Evolutionary conservation across 2,113 vertebrate genomes (phyloP), one percentile per base, ranked within the genome.

Genomic region (Haemorhous mexicanus): DNA sequence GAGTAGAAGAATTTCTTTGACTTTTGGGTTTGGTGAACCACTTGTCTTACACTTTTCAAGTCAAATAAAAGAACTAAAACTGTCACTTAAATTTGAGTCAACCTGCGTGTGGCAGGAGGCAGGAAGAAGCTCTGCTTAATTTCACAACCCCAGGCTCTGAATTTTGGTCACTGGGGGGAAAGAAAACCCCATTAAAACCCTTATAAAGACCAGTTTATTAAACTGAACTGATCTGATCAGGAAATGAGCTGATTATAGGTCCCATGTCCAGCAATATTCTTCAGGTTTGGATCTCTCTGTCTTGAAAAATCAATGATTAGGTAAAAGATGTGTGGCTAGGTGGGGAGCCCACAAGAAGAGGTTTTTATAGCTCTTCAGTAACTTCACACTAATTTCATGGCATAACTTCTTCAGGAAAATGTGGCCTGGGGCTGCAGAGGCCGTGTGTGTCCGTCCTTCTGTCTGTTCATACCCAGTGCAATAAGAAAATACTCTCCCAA

Each of bases 401-500:
- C 18, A 4, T 16, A 16, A 41, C 5, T 73, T 37, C 16, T 16
- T 24, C 15, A 46, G 59, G 26, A 41, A 23, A 0, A 21, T 0
- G 13, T 1, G 5, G 1, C 22, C 30, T 12, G 63, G 12, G 23
- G 11, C 30, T 44, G 2, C 68, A 16, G 80, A 21, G 33, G 13
- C 37, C 3, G 1, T 5, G 17, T 24, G 35, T 30, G n/a, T 56
- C 47, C 3, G 1, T 63, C 82, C 7, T 3, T 82, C 59, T 7
- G 23, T 67, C 56, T 41, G 0, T 30, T 20, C 18, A 1, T 16
- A 28, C 23, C 3, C 0, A 0, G 4, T 16, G 19, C 49, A 35
- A 1, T 27, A 24, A 35, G 46, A 49, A 83, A 88, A 64, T 18
- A 0, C 28, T 70, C 26, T 55, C 12, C 32, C 32, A 20, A 55